Conservation (phyloP, 64 coral and sea anemone species). For the Dendronephthya gigantea region DNA sequence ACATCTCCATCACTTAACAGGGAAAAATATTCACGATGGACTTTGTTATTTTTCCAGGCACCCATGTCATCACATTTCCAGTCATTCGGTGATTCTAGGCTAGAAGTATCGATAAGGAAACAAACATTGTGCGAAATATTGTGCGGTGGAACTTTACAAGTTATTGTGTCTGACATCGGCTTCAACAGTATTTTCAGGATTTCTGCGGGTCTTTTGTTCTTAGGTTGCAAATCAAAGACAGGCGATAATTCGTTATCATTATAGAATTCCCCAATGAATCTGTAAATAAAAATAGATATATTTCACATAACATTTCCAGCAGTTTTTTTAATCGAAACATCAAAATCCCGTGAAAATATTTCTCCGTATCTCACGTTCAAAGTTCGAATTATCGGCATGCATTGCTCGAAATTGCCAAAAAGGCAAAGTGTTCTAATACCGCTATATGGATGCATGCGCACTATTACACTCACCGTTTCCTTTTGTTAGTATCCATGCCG, state of each 20-base stretch:
- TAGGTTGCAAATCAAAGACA: neutral
- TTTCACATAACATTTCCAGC: neutral
- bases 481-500: neutral
- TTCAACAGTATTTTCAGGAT: neutral
- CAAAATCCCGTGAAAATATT: neutral
- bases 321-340: neutral
- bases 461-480: neutral
- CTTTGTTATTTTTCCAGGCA: slow-evolving; percentile 17
- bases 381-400: neutral
- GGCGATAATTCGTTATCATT: neutral
- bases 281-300: neutral
- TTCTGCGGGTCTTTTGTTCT: neutral
- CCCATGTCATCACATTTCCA: slow-evolving; percentile 37
- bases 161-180: neutral
- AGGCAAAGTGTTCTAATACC: neutral
- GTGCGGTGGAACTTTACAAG: neutral
- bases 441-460: neutral
- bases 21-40: neutral
- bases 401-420: no score
- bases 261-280: neutral
- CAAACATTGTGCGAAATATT: slow-evolving; percentile 5
- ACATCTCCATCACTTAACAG: neutral
- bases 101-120: neutral
- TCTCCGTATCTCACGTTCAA: neutral
- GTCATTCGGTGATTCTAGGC: slow-evolving; percentile 12